Evolutionary conservation across 2,113 vertebrate genomes (phyloP).

Genomic region (Microcebus lehilahytsara): DNA sequence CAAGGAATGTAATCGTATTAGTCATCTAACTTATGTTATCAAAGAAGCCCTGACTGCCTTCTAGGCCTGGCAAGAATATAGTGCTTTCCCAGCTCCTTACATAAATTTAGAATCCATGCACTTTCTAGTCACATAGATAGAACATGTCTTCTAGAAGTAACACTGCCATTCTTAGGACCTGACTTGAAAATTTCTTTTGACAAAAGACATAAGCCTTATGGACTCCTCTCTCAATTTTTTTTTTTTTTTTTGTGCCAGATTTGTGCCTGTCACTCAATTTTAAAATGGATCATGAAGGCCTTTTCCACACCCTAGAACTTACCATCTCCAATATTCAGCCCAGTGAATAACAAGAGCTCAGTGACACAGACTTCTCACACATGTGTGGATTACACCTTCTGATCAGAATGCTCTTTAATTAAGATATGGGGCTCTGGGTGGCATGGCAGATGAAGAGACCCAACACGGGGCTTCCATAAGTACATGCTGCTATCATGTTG

Average conservation of each 20-base stretch:
- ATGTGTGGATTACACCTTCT: constrained; percentile 54
- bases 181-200: constrained; percentile 57
- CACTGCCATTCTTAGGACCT: neutral
- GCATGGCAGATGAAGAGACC: constrained; percentile 19
- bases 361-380: constrained; percentile 34
- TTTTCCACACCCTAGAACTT: neutral
- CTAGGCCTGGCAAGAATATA: neutral
- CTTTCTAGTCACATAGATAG: neutral
- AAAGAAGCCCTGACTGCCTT: neutral
- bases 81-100: neutral
- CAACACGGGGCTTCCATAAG: constrained; percentile 17
- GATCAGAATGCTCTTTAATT: constrained; percentile 64
- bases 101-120: rapidly evolving
- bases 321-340: neutral
- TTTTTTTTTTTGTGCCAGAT: neutral
- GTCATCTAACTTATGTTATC: neutral
- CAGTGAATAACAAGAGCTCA: neutral
- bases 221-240: neutral
- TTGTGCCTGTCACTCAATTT: neutral
- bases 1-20: neutral
- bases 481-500: constrained; percentile 68
- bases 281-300: neutral
- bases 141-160: neutral
- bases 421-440: neutral
- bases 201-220: constrained; percentile 50